A percentile compares a stretch with the other conserved stretches of the same genome.
Evolutionary conservation across 2,888 invertebrate genomes (phyloP).

Genomic region (Cheilosia impressa): DNA sequence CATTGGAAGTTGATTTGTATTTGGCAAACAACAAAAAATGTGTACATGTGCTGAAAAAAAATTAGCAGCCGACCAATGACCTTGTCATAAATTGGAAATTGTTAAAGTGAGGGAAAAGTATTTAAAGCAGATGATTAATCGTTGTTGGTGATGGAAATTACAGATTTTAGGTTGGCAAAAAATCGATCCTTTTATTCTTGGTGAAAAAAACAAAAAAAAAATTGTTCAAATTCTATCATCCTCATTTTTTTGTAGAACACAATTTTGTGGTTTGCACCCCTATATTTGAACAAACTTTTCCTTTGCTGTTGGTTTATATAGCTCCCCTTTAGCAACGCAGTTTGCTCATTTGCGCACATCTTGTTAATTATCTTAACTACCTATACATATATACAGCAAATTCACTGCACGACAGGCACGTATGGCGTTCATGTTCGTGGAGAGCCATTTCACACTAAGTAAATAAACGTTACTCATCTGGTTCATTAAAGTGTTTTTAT

Average conservation of each 20-base stretch:
- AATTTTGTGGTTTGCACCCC: slow-evolving; percentile 2
- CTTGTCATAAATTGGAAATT: slow-evolving; percentile 4
- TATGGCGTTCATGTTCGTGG: slow-evolving; percentile 10
- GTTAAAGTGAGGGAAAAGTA: background rate
- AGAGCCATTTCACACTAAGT: slow-evolving; percentile 18
- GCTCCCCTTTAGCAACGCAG: background rate
- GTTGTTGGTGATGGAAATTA: background rate
- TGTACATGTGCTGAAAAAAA: background rate
- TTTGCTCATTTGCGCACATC: slow-evolving; percentile 51
- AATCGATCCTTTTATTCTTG: background rate
- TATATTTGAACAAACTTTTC: slow-evolving; percentile 8
- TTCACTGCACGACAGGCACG: slow-evolving; percentile 11
- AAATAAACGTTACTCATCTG: slow-evolving; percentile 31
- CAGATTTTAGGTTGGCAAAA: background rate
- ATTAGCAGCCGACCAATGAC: slow-evolving; percentile 21
- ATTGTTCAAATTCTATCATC: background rate
- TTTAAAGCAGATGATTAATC: slow-evolving; percentile 11
- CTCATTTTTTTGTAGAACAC: background rate
- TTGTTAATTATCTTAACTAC: slow-evolving; percentile 50
- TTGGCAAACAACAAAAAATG: background rate
- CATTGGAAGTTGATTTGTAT: slow-evolving; percentile 4
- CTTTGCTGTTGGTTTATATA: slow-evolving; percentile 9
- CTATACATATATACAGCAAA: background rate
- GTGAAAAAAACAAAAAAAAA: too few relatives aligned
- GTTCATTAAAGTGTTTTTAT: slow-evolving; percentile 7